phyloP scores from a whole-genome alignment of 2,888 invertebrate genomes.

The Synanthedon formicaeformis region DNA sequence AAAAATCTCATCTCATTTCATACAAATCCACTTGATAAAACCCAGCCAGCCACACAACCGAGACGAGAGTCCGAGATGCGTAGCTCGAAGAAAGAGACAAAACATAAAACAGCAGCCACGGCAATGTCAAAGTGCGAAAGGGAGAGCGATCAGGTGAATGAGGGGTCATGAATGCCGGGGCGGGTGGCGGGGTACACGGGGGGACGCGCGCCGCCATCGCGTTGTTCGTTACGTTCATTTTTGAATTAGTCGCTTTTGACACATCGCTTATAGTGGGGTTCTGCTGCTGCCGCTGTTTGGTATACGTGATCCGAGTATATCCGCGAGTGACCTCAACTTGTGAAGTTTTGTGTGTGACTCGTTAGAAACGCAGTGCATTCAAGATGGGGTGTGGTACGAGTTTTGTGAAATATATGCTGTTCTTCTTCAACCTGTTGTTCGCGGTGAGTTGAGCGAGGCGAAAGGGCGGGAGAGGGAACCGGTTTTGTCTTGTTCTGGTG shows the following conservation, averaged over 20 bases:
- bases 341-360: constrained; percentile 50
- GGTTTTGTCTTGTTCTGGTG: constrained; percentile 50
- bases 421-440: constrained; percentile 82
- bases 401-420: constrained; percentile 84
- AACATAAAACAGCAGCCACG: constrained; percentile 6
- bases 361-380: constrained; percentile 29
- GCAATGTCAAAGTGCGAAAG: constrained; percentile 22
- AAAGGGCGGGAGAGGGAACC: constrained; percentile 40
- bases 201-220: constrained; percentile 48
- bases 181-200: constrained; percentile 18
- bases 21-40: neutral
- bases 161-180: constrained; percentile 44
- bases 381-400: constrained; percentile 80
- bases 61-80: constrained; percentile 29
- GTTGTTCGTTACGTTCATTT: constrained; percentile 29
- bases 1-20: neutral
- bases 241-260: constrained; percentile 49
- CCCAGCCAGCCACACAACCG: constrained; percentile 10
- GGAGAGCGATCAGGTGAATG: constrained; percentile 46
- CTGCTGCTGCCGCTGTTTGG: constrained; percentile 17
- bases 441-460: constrained; percentile 75
- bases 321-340: constrained; percentile 47
- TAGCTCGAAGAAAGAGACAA: constrained; percentile 24
- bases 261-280: constrained; percentile 14
- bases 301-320: constrained; percentile 25